Evolutionary conservation across 2,113 vertebrate species (phyloP).

Genomic region (Melierax canorus): DNA sequence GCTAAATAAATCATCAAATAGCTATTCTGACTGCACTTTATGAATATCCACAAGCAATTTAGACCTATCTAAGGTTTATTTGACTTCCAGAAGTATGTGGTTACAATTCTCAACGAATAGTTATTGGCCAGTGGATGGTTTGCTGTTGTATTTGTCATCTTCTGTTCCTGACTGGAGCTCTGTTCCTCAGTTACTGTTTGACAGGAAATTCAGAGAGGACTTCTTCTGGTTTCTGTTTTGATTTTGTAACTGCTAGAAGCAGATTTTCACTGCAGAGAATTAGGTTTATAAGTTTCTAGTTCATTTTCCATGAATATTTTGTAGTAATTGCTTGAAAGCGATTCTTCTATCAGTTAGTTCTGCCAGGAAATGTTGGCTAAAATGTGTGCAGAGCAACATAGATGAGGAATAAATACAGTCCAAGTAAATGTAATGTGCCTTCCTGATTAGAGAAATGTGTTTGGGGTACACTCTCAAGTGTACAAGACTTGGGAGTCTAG

Average conservation of each 20-base stretch:
- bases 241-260: neutral
- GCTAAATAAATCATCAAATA: neutral
- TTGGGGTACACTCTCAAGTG: neutral
- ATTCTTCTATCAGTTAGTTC: neutral
- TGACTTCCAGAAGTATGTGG: neutral
- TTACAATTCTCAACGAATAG: neutral
- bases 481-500: neutral
- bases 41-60: neutral
- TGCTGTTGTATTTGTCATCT: neutral
- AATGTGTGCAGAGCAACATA: neutral
- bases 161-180: neutral
- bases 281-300: neutral
- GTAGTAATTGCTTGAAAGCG: neutral
- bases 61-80: neutral
- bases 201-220: neutral
- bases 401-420: neutral
- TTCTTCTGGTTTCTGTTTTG: neutral
- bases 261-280: neutral
- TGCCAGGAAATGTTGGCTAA: neutral
- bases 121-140: neutral
- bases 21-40: neutral
- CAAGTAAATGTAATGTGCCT: neutral
- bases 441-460: neutral
- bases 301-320: neutral
- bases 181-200: neutral